Evolutionary conservation across 1,140 invertebrate genomes (phyloP).

Genomic region (Thrips palmi): DNA sequence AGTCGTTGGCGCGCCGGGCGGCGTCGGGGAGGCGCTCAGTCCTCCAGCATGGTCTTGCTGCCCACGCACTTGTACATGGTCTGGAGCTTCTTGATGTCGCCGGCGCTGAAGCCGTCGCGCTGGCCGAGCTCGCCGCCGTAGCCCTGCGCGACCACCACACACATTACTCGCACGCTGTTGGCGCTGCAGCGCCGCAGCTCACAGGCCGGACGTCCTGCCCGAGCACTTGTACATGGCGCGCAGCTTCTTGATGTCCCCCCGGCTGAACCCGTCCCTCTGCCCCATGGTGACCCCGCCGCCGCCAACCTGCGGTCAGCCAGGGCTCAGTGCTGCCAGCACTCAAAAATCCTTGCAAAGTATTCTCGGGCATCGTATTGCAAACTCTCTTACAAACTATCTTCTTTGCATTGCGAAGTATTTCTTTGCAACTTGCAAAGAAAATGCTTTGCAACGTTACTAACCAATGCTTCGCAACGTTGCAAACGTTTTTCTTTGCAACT

Average conservation of each 20-base stretch:
- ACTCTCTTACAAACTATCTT: neutral
- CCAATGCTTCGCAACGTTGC: neutral
- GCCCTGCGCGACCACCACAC: too few species aligned
- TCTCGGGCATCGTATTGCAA: neutral
- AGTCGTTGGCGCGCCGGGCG: too few species aligned
- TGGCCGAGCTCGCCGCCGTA: conserved; percentile 33
- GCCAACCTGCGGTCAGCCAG: conserved; percentile 17
- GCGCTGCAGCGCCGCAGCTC: too few species aligned
- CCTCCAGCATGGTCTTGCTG: too few species aligned
- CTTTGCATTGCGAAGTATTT: neutral
- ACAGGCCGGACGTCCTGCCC: too few species aligned
- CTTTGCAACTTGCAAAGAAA: neutral
- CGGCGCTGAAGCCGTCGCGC: conserved; percentile 46
- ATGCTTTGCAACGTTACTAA: neutral
- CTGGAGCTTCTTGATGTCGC: conserved; percentile 53
- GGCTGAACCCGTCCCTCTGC: conserved; percentile 49
- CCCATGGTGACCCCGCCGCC: conserved; percentile 31
- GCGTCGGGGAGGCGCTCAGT: too few species aligned
- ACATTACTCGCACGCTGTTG: too few species aligned
- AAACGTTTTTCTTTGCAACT: too few species aligned
- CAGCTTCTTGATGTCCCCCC: conserved; percentile 53
- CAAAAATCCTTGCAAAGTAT: neutral
- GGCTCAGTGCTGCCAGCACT: neutral
- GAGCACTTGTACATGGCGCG: conserved; percentile 57
- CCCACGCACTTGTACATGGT: conserved; percentile 60